Evolutionary conservation across 2,113 vertebrate species (phyloP).

Genomic region (Tragelaphus buxtoni): DNA sequence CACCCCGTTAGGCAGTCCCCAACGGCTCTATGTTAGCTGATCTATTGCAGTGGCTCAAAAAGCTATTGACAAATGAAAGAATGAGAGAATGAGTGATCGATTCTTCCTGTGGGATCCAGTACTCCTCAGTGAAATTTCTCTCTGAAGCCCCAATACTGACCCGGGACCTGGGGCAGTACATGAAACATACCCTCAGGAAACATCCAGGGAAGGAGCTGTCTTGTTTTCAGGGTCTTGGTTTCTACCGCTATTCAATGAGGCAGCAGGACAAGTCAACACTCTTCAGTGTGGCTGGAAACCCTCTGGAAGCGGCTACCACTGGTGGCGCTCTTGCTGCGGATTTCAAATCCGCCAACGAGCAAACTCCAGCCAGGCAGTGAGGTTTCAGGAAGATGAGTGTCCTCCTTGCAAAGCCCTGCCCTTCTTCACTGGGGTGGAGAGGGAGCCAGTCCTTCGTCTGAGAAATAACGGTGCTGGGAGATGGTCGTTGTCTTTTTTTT

Average conservation of each 20-base stretch:
- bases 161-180: not conserved
- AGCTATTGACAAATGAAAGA: not conserved
- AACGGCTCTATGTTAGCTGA: not conserved
- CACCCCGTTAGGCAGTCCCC: not conserved
- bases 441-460: not conserved
- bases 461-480: not conserved
- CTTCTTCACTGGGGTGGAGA: rapidly evolving
- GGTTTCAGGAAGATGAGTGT: rapidly evolving
- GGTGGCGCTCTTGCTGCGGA: rapidly evolving
- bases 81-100: not conserved
- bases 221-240: not conserved
- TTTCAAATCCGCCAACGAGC: not conserved
- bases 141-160: not conserved
- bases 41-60: rapidly evolving
- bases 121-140: not conserved
- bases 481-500: not conserved
- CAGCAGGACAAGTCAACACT: rapidly evolving
- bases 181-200: not conserved
- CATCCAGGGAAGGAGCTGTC: not conserved
- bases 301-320: no score
- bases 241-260: not conserved
- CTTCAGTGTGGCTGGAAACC: rapidly evolving
- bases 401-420: not conserved
- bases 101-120: not conserved
- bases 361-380: not conserved